phyloP scores from a whole-genome alignment of 2,888 invertebrate species.

The Euplagia quadripunctaria region DNA sequence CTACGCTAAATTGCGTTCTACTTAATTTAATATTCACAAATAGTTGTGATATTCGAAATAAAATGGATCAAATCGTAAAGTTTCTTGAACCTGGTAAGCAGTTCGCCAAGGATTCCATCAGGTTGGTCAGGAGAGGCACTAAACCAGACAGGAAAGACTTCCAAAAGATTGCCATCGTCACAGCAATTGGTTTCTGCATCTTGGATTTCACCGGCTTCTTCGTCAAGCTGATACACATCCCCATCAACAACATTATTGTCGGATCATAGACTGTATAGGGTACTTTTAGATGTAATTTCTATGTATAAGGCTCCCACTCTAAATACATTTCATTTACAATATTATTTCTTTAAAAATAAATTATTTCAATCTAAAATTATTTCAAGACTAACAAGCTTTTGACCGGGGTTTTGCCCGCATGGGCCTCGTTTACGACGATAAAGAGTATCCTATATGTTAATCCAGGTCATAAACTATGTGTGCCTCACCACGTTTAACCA shows the following conservation, averaged over 20 bases:
- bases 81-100: conserved; percentile 98
- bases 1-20: conserved; percentile 39
- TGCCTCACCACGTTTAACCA: too few relatives aligned
- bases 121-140: conserved; percentile 99
- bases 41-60: conserved; percentile 54
- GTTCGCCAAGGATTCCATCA: conserved; percentile 99
- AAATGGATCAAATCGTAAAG: conserved; percentile 98
- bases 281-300: conserved; percentile 67
- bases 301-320: conserved; percentile 72
- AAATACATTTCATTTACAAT: conserved; percentile 66
- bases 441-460: too few relatives aligned
- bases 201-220: conserved; percentile 99
- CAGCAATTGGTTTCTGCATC: conserved; percentile 99
- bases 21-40: conserved; percentile 32
- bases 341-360: conserved; percentile 75
- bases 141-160: conserved; percentile 99
- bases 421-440: too few relatives aligned
- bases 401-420: too few relatives aligned
- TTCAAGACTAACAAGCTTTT: too few relatives aligned
- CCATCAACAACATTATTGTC: conserved; percentile 98
- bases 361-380: conserved; percentile 81
- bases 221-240: conserved; percentile 99
- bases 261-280: conserved; percentile 88
- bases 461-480: too few relatives aligned
- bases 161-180: conserved; percentile 99